Evolutionary conservation across 2,113 vertebrate species (phyloP).

Genomic region (Gila orcuttii): DNA sequence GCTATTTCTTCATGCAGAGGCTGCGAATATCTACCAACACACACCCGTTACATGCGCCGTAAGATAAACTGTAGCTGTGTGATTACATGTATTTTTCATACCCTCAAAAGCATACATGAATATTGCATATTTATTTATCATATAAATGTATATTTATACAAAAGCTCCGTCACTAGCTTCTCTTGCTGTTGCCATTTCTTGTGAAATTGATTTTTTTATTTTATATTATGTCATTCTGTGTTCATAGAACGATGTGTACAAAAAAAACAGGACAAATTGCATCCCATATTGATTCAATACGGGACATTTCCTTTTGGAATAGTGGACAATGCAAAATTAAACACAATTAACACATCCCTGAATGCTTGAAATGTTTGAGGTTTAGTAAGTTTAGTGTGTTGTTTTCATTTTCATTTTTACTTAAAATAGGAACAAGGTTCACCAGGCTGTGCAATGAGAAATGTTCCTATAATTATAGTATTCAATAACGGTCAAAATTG

Average conservation of each 20-base stretch:
- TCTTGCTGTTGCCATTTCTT: neutral
- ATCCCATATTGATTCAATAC: neutral
- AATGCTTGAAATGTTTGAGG: neutral
- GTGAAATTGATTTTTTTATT: neutral
- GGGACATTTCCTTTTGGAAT: neutral
- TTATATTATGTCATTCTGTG: too few species aligned
- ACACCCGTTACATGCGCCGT: neutral
- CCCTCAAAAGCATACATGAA: neutral
- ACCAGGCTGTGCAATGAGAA: neutral
- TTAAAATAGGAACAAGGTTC: neutral
- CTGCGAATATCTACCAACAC: slow-evolving; percentile 86
- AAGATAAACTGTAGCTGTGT: neutral
- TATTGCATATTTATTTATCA: neutral
- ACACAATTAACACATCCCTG: neutral
- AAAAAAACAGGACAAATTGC: neutral
- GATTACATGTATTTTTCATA: neutral
- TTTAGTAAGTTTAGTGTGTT: too few species aligned
- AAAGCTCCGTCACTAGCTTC: neutral
- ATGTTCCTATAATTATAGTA: neutral
- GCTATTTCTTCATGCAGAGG: slow-evolving; percentile 98
- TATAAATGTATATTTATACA: neutral
- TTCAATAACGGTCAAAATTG: neutral
- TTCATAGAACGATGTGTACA: too few species aligned
- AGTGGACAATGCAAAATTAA: neutral
- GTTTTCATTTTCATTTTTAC: neutral